phyloP scores from a whole-genome alignment of 2,797 vertebrate species.

The Tauraco hartlaubi region DNA sequence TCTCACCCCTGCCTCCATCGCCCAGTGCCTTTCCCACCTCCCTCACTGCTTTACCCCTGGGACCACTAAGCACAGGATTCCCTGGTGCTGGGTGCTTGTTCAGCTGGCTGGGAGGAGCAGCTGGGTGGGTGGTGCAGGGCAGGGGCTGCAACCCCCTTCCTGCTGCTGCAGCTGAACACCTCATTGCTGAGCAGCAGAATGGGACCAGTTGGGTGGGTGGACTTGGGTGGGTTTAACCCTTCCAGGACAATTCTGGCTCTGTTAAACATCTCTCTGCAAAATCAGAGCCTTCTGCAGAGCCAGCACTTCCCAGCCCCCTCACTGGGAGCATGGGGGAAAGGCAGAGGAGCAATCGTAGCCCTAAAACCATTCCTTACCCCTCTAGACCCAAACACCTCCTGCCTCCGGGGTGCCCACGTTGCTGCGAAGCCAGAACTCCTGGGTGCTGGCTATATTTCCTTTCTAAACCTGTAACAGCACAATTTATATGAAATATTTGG shows the following conservation, averaged over 20 bases:
- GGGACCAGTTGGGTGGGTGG: neutral
- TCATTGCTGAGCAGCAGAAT: neutral
- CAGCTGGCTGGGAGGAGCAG: neutral
- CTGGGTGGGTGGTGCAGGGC: neutral
- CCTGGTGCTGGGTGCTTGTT: neutral
- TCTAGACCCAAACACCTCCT: neutral
- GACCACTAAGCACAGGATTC: accelerated
- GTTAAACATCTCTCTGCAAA: neutral
- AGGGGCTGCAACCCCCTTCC: neutral
- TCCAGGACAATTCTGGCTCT: neutral
- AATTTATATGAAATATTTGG: neutral
- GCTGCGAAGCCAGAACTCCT: neutral
- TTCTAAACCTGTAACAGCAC: neutral
- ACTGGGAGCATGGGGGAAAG: neutral
- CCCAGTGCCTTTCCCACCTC: neutral
- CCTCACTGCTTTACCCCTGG: neutral
- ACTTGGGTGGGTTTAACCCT: neutral
- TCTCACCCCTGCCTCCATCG: neutral
- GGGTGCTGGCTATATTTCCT: neutral
- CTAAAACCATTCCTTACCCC: neutral
- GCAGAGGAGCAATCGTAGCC: neutral
- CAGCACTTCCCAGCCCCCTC: neutral
- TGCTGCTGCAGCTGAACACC: neutral
- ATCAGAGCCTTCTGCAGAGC: neutral
- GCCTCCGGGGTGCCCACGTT: neutral